Base-by-base conservation (phyloP, 1,140 invertebrate genomes). In the Protaetia brevitarsis region DNA sequence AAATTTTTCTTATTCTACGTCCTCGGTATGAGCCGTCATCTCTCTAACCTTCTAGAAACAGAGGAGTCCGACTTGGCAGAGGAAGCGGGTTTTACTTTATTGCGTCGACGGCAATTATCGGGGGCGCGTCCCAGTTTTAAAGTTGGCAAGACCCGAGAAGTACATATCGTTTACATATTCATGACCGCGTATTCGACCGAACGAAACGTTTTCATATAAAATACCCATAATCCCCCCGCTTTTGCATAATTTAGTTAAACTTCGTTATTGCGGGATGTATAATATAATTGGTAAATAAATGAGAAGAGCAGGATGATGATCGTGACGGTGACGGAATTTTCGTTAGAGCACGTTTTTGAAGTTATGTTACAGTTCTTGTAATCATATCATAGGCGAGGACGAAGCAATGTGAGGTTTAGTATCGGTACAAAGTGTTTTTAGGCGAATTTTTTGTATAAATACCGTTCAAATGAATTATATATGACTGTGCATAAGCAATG, bases 111-210 rank as follows among this genome's bases (percentile, higher is more conserved):
- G 41, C 41, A 45, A 45, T 45, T 13, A 21, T 45, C 41, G 41
- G 41, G 2, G 41, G 41, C 13, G 41, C 41, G 41, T 19, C 13
- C 41, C 13, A 45, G 16, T 45, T 45, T 45, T 45, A 45, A 45
- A 45, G 41, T 45, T 45, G 41, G 41, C 41, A 45, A 19, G 41
- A 19, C 41, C 1, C 13, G 13, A 45, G 13, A 13, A 13, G 16
- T 37, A 11, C 34, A 45, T 45, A 45, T 45, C 41, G 41, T 45
- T 45, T 45, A 45, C 41, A 45, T 45, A 45, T 45, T 45, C 41
- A 45, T 45, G 41, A 45, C 13, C 13, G 13, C 41, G 13, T 13
- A 45, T 45, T 45, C 41, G 23, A 45, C 41, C 10, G 41, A 45
- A 45, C 13, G 2, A 45, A 45, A 19, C 13, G 41, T 45, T 45